These are phyloP conservation scores for Leptodactylus fallax DNA, from an alignment of 2,797 vertebrate species.

Conservation along the genomic window DNA sequence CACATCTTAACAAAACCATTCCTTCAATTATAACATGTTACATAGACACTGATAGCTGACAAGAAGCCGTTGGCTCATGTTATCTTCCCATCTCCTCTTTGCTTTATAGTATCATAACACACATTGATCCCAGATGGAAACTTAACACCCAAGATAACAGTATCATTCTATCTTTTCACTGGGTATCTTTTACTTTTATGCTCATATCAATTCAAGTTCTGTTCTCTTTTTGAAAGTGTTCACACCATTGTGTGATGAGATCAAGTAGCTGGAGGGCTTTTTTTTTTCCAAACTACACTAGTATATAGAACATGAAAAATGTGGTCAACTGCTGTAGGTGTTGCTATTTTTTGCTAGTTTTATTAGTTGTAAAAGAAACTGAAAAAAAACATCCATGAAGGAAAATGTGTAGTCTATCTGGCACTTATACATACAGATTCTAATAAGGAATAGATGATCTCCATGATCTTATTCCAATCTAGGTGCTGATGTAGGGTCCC, in stretches of 20 bases:
- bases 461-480: too few relatives aligned
- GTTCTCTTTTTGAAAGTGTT: not conserved
- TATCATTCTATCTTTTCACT: constrained; percentile 33
- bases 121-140: constrained; percentile 14
- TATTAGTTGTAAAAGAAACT: not conserved
- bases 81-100: not conserved
- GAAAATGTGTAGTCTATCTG: not conserved
- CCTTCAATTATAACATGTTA: constrained; percentile 32
- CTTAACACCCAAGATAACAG: constrained; percentile 9
- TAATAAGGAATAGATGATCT: too few relatives aligned
- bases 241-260: not conserved
- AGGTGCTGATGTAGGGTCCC: too few relatives aligned
- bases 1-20: constrained; percentile 39
- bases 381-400: not conserved
- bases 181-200: not conserved
- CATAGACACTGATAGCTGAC: constrained; percentile 26
- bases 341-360: not conserved
- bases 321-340: not conserved
- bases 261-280: not conserved
- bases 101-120: constrained; percentile 28
- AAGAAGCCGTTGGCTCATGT: constrained; percentile 34
- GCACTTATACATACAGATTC: not conserved
- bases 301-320: not conserved
- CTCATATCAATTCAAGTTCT: not conserved
- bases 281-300: not conserved